Evolutionary conservation across 2,113 vertebrate species (phyloP).

Genomic region (Leiothrix lutea): DNA sequence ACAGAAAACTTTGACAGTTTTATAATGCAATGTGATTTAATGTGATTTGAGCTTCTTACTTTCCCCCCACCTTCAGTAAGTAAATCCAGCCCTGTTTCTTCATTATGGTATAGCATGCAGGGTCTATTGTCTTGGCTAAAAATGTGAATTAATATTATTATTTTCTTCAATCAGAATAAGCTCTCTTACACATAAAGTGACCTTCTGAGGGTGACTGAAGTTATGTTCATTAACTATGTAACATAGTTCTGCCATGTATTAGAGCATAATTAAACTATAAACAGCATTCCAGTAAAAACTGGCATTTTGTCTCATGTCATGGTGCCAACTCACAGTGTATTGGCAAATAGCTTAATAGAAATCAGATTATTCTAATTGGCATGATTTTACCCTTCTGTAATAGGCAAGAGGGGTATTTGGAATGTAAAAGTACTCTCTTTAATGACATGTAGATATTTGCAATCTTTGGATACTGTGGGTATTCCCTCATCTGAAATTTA

Average conservation of each 20-base stretch:
- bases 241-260: background rate
- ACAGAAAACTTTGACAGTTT: background rate
- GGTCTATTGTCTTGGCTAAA: background rate
- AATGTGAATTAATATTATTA: background rate
- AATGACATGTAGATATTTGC: background rate
- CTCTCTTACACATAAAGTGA: background rate
- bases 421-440: background rate
- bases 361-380: background rate
- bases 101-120: background rate
- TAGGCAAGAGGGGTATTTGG: background rate
- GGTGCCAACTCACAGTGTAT: background rate
- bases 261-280: background rate
- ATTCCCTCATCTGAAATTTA: background rate
- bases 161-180: background rate
- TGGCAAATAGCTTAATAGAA: background rate
- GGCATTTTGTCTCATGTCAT: background rate
- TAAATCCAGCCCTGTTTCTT: background rate
- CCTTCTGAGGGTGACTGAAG: background rate
- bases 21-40: background rate
- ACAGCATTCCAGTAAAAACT: background rate
- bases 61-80: accelerated
- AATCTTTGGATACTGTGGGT: background rate
- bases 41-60: background rate
- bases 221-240: no score
- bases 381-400: background rate